Evolutionary conservation across 2,888 invertebrate genomes (phyloP).

Genomic region (Clunio marinus): DNA sequence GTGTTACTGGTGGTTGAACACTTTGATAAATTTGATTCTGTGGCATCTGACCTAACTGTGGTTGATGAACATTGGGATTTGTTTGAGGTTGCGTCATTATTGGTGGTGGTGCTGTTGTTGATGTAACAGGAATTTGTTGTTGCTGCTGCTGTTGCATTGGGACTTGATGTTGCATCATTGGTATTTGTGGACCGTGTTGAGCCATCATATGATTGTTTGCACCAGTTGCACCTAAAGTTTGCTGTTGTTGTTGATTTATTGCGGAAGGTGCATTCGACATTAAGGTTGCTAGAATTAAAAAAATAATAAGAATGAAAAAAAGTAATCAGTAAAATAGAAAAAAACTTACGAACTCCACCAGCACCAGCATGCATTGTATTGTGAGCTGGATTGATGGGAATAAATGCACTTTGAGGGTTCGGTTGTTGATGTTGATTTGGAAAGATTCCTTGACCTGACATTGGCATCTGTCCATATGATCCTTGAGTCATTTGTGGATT

Average conservation of each 20-base stretch:
- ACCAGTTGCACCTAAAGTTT: constrained; percentile 38
- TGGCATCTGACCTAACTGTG: not conserved
- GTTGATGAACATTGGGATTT: constrained; percentile 26
- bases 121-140: constrained; percentile 24
- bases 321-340: not conserved
- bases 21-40: not conserved
- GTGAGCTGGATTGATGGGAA: constrained; percentile 41
- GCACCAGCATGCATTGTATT: constrained; percentile 33
- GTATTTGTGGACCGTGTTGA: constrained; percentile 41
- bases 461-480: constrained; percentile 42
- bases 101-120: constrained; percentile 42
- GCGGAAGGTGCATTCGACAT: constrained; percentile 30
- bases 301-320: too few species aligned
- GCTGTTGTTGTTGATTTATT: constrained; percentile 39
- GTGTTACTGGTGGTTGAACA: constrained; percentile 45
- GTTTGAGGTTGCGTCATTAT: constrained; percentile 47
- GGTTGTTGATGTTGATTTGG: constrained; percentile 44
- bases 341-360: constrained; percentile 28
- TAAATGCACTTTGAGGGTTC: constrained; percentile 38
- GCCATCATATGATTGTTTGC: constrained; percentile 46
- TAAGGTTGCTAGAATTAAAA: constrained; percentile 26
- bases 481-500: constrained; percentile 42
- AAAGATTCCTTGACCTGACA: constrained; percentile 19
- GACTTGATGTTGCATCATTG: constrained; percentile 42
- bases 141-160: constrained; percentile 37